Evolutionary conservation across 2,797 vertebrate species (phyloP).

Genomic region (Neostethus bicornis): DNA sequence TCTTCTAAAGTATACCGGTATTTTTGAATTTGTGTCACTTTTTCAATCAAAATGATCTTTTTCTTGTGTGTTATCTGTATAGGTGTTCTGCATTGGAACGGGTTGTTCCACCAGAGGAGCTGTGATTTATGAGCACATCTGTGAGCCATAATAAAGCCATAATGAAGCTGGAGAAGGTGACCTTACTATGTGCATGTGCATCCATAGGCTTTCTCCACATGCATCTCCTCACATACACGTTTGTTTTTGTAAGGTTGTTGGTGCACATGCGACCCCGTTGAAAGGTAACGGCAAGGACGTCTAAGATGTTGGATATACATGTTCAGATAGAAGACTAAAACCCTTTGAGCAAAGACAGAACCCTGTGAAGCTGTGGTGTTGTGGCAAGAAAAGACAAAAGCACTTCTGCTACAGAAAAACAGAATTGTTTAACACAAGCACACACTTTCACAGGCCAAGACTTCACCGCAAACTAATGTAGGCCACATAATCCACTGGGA

Average conservation of each 20-base stretch:
- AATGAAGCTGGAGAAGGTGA: constrained; percentile 73
- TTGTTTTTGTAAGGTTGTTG: constrained; percentile 29
- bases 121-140: constrained; percentile 76
- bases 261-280: constrained; percentile 12
- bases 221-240: constrained; percentile 25
- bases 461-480: constrained; percentile 77
- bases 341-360: not conserved
- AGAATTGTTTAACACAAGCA: constrained; percentile 35
- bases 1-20: not conserved
- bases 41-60: not conserved
- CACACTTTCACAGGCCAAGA: constrained; percentile 23
- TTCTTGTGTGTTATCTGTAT: constrained; percentile 41
- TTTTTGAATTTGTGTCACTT: not conserved
- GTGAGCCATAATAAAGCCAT: constrained; percentile 71
- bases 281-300: constrained; percentile 33
- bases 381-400: constrained; percentile 10
- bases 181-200: constrained; percentile 44
- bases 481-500: constrained; percentile 77
- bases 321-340: not conserved
- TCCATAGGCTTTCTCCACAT: not conserved
- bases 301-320: constrained; percentile 3
- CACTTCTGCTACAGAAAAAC: constrained; percentile 25
- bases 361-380: not conserved
- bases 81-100: constrained; percentile 64
- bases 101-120: constrained; percentile 48